phyloP scores from a whole-genome alignment of 2,888 invertebrate genomes.

The Tanytarsus gracilentus region DNA sequence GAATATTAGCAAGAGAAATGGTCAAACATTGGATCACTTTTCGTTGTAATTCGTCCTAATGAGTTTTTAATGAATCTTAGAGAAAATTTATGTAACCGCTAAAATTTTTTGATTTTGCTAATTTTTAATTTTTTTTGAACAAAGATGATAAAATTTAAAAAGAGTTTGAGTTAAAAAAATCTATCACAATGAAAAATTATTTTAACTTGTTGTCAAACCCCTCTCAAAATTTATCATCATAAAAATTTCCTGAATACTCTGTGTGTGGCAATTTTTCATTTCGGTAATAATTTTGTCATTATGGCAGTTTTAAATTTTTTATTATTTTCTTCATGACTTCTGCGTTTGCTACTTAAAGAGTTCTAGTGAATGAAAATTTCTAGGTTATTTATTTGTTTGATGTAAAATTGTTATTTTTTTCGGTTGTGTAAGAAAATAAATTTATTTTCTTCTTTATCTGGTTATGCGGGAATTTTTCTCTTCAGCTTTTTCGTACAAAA shows the following conservation, averaged over 20 bases:
- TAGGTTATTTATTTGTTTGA: background rate
- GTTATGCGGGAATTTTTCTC: slow-evolving; percentile 3
- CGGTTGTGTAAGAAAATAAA: slow-evolving; percentile 23
- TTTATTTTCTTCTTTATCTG: background rate
- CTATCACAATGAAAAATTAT: too few relatives aligned
- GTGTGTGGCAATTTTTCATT: background rate
- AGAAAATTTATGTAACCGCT: too few relatives aligned
- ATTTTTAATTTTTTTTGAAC: too few relatives aligned
- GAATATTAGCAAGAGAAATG: slow-evolving; percentile 4
- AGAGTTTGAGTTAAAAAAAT: too few relatives aligned
- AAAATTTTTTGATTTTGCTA: background rate
- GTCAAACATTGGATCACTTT: slow-evolving; percentile 25
- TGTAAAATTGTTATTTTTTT: slow-evolving; percentile 1
- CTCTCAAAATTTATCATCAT: too few relatives aligned
- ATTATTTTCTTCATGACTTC: background rate
- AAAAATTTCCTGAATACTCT: background rate
- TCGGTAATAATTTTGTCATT: background rate
- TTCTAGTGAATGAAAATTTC: background rate
- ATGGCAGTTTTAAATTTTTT: background rate
- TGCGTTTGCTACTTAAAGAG: background rate
- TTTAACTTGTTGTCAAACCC: too few relatives aligned
- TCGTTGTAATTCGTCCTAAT: too few relatives aligned
- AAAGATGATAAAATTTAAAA: too few relatives aligned
- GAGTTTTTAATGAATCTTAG: too few relatives aligned
- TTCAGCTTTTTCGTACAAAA: slow-evolving; percentile 10